A percentile compares a stretch with the other conserved stretches of the same genome.
These are phyloP conservation scores for Schrankia costaestrigalis DNA, from an alignment of 2,888 invertebrate genomes.

Conservation along the genomic window DNA sequence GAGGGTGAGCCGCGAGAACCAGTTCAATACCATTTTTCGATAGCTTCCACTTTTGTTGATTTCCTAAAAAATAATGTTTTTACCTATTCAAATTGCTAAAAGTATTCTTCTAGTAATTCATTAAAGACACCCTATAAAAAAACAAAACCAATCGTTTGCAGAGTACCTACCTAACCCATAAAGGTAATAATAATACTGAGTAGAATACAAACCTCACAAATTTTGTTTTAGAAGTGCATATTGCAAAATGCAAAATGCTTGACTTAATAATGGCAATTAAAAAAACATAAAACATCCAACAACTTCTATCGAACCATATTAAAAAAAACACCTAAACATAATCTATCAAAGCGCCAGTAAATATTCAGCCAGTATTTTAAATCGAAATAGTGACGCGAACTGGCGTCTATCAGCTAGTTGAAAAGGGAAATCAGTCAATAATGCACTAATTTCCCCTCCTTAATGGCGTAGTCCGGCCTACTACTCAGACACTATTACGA, in stretches of 20 bases:
- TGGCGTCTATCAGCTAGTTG: constrained; percentile 71
- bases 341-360: constrained; percentile 51
- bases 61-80: no score
- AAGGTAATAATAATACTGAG: no score
- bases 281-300: constrained; percentile 17
- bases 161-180: no score
- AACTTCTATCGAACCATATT: constrained; percentile 25
- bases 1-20: constrained; percentile 43
- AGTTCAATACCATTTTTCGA: constrained; percentile 45
- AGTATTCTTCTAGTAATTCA: no score
- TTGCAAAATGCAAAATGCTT: no score
- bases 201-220: no score
- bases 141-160: no score
- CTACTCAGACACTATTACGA: constrained; percentile 62
- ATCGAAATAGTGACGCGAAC: constrained; percentile 54
- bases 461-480: constrained; percentile 62
- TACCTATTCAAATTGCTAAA: no score
- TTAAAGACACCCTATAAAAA: no score
- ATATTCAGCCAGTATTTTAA: constrained; percentile 57
- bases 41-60: constrained; percentile 44
- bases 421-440: constrained; percentile 80
- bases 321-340: constrained; percentile 29
- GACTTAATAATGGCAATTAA: constrained; percentile 7
- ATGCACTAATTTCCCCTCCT: constrained; percentile 80
- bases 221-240: no score